Evolutionary conservation across 1,140 invertebrate species (phyloP), one percentile per base, ranked within the genome.

Genomic region (Mya arenaria): DNA sequence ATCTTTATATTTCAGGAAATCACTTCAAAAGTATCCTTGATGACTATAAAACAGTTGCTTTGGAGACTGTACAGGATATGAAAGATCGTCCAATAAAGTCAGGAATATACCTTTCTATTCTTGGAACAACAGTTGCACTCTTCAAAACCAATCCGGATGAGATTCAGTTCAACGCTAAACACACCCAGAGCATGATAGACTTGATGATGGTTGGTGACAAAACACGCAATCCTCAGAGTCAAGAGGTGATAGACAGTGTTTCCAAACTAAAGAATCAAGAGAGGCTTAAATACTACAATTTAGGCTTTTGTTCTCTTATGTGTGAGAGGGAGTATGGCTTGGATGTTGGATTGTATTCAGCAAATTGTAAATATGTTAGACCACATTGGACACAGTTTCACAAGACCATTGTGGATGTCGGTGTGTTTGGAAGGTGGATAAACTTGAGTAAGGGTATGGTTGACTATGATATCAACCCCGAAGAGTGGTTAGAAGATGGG

Each of bases 401-500:
- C 56, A 85, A 89, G 28, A 94, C 95, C 85, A 94, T 97, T 80
- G 91, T 97, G 34, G 97, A 98, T 91, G 90, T 97, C 79, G 97
- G 97, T 6, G 94, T 97, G 85, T 93, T 96, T 89, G 95, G 96
- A 74, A 94, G 93, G 74, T 97, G 96, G 95, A 95, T 95, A 94
- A 93, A 95, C 72, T 92, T 96, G 32, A 94, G 94, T 58, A 94
- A 94, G 84, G 95, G 95, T 90, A 96, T 96, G 94, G 93, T 91
- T 62, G 95, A 97, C 91, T 97, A 95, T 94, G 96, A 97, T 94
- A 92, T 97, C 13, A 97, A 97, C 92, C 93, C 90, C 55, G 82
- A 87, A 66, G 93, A 94, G 90, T 94, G 93, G 93, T 68, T 84
- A 36, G 83, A 84, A 34, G 55, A 84, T 55, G 88, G 86, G 52